These are phyloP conservation scores for Sinocyclocheilus maitianheensis DNA, from an alignment of 2,113 vertebrate genomes.

Conservation along the genomic window DNA sequence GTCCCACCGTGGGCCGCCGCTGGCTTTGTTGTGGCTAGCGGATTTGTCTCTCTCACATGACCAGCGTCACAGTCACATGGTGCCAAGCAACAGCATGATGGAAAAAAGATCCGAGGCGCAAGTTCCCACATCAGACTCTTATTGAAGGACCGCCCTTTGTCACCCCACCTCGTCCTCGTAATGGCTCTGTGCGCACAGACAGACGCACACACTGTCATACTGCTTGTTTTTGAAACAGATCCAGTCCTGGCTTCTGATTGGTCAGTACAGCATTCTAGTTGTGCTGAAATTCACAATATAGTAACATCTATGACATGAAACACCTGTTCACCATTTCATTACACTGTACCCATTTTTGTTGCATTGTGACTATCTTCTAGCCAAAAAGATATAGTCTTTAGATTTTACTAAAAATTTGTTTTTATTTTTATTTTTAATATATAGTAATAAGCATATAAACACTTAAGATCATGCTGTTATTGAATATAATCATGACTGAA, in stretches of 20 bases:
- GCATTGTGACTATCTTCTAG: not conserved
- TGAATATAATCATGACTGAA: not conserved
- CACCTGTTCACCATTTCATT: not conserved
- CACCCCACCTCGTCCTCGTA: not conserved
- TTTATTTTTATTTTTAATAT: too few relatives aligned
- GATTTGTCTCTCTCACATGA: slow-evolving; percentile 85
- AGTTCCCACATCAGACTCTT: slow-evolving; percentile 42
- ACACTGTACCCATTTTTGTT: not conserved
- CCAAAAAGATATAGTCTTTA: not conserved
- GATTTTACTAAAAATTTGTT: not conserved
- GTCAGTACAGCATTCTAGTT: not conserved
- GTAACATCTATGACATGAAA: not conserved
- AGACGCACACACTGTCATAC: not conserved
- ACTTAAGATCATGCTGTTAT: not conserved
- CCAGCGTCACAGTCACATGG: slow-evolving; percentile 79
- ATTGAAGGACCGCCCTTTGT: slow-evolving; percentile 4
- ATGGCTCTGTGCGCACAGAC: slow-evolving; percentile 12
- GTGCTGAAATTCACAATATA: not conserved
- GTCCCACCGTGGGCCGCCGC: slow-evolving; percentile 71
- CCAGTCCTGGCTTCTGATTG: not conserved
- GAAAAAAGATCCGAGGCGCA: slow-evolving; percentile 52
- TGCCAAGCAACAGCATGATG: slow-evolving; percentile 30
- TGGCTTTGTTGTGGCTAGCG: slow-evolving; percentile 81
- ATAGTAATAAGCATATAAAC: not conserved
- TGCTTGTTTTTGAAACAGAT: not conserved